Conservation (phyloP, 2,888 invertebrate species). For the Euphydryas editha region DNA sequence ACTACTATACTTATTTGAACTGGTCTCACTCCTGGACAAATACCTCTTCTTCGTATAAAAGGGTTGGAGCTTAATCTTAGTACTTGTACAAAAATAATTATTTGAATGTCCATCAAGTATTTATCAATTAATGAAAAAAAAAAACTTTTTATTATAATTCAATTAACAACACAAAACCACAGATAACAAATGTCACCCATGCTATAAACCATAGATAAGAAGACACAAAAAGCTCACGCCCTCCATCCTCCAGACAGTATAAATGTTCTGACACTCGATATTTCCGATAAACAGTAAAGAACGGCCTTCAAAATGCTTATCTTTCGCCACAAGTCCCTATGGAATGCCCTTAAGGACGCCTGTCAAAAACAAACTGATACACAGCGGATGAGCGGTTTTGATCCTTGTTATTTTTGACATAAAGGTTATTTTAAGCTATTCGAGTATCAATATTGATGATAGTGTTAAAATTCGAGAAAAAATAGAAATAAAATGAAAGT, state of each 20-base stretch:
- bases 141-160: not conserved
- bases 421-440: not conserved
- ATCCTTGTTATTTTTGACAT: conserved; percentile 11
- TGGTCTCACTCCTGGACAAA: too few species aligned
- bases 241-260: conserved; percentile 2
- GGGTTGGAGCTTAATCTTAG: too few species aligned
- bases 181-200: not conserved
- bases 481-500: too few species aligned
- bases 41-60: too few species aligned
- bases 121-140: too few species aligned
- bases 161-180: not conserved
- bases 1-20: too few species aligned
- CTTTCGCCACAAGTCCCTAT: conserved; percentile 44
- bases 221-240: conserved; percentile 3
- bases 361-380: conserved; percentile 36
- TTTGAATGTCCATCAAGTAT: too few species aligned
- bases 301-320: conserved; percentile 44
- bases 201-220: not conserved
- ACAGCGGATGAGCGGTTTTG: conserved; percentile 19
- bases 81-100: too few species aligned
- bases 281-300: conserved; percentile 37
- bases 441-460: not conserved
- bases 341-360: conserved; percentile 31
- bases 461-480: too few species aligned
- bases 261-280: conserved; percentile 21